phyloP scores from a whole-genome alignment of 2,113 vertebrate species.

The Bettongia penicillata region DNA sequence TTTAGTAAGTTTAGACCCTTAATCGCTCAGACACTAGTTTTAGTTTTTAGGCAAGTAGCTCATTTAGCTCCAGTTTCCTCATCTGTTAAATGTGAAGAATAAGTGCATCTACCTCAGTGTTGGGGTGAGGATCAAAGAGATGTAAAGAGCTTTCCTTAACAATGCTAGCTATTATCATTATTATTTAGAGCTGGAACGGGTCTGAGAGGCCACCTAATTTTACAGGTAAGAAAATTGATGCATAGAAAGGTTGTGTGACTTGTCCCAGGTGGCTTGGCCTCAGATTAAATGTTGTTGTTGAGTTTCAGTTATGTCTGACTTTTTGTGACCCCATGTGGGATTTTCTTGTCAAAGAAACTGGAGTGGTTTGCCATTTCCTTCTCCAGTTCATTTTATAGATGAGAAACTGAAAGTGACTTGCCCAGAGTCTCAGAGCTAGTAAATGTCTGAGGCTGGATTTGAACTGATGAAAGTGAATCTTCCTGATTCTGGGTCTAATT shows the following conservation, averaged over 20 bases:
- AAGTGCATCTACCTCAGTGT: neutral
- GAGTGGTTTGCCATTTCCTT: neutral
- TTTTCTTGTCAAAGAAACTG: neutral
- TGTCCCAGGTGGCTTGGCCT: neutral
- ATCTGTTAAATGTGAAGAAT: neutral
- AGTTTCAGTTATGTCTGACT: neutral
- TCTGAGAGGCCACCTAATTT: neutral
- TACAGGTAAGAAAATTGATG: neutral
- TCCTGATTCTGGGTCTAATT: neutral
- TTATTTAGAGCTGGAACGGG: neutral
- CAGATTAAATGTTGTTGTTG: neutral
- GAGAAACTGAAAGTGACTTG: neutral
- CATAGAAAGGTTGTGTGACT: neutral
- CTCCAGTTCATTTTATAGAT: neutral
- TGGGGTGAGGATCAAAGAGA: neutral
- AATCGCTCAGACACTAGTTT: neutral
- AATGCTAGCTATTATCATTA: neutral
- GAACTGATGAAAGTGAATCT: neutral
- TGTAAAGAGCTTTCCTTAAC: neutral
- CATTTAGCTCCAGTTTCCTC: neutral
- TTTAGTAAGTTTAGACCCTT: neutral
- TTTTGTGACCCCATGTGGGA: neutral
- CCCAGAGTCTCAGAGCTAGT: neutral
- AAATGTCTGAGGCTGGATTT: neutral
- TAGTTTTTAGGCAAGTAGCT: neutral